Evolutionary conservation across 2,113 vertebrate species (phyloP), one percentile per base, ranked within the genome.

Genomic region (Eulemur macaco): DNA sequence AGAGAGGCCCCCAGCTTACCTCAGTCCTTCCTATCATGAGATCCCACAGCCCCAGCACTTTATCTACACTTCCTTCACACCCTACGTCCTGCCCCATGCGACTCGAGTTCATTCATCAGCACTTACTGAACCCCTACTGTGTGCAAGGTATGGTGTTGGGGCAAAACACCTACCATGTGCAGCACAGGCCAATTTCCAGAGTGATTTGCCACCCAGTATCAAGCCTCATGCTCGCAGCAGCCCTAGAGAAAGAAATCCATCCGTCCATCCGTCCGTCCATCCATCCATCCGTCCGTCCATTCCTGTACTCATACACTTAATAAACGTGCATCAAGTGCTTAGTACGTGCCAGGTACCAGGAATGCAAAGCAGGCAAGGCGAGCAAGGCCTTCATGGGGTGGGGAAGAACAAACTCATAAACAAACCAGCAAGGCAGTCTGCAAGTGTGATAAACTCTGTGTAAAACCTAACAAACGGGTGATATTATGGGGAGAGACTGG

Each of bases 401-500:
- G 12, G 14, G 39, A 39, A 50, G 10, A 17, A 37, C 4, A 27
- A 37, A 31, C 4, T 4, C 71, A 42, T n/a, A 37, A 73, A 68
- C n/a, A 37, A 25, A 37, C 11, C 11, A 21, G 37, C 17, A 20
- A 69, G 17, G 27, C 25, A 0, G 34, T 6, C 63, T 25, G 6
- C 11, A 77, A 34, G 45, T 27, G 42, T 45, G 58, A 14, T 7
- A 27, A 7, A 11, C 56, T 74, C 66, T 5, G 12, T 37, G 10
- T 39, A 64, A 89, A 52, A 37, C 29, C 45, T 1, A 56, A 20
- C 31, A 23, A 63, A 29, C 1, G 31, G 29, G 56, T 23, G 71
- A 27, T 0, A 4, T 0, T 6, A 20, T 9, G 10, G n/a, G 15
- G 50, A 27, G n/a, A 21, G 69, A 54, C 39, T 3, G 37, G 11